phyloP scores from a whole-genome alignment of 2,888 invertebrate species.

The Deroplatys truncata region DNA sequence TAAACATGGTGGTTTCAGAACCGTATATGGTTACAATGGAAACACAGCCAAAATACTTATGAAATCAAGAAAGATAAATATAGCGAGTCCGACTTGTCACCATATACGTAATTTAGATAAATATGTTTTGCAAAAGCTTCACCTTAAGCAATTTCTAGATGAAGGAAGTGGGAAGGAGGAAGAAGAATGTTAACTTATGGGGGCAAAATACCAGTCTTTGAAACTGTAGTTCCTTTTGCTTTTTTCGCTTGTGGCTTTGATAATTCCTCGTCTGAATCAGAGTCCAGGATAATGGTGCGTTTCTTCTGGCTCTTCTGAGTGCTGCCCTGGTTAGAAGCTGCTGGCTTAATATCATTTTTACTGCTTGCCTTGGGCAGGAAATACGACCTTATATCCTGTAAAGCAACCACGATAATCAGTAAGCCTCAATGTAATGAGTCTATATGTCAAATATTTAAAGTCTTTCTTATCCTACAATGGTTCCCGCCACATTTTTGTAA shows the following conservation, averaged over 20 bases:
- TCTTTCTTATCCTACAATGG: not conserved
- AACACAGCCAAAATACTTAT: too few species aligned
- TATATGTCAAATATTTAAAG: not conserved
- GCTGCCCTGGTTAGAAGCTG: conserved; percentile 32
- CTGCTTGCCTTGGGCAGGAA: conserved; percentile 46
- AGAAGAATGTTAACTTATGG: too few species aligned
- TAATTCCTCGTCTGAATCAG: conserved; percentile 50
- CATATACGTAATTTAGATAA: too few species aligned
- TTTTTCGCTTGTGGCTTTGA: conserved; percentile 20
- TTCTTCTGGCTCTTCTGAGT: conserved; percentile 40
- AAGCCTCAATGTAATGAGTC: not conserved
- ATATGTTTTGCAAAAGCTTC: too few species aligned
- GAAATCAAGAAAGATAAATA: too few species aligned
- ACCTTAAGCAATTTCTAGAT: too few species aligned
- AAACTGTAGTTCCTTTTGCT: conserved; percentile 36
- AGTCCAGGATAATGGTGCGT: conserved; percentile 39
- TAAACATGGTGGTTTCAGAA: too few species aligned
- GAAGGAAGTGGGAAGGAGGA: too few species aligned
- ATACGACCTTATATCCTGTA: conserved; percentile 61
- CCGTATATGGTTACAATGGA: too few species aligned
- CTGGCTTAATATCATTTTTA: conserved; percentile 29
- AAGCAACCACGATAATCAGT: conserved; percentile 32
- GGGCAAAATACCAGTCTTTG: not conserved
- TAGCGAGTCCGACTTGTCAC: too few species aligned
- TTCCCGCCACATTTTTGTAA: not conserved